Evolutionary conservation across 2,888 invertebrate genomes (phyloP), one percentile per base, ranked within the genome.

Genomic region (Carcina quercana): DNA sequence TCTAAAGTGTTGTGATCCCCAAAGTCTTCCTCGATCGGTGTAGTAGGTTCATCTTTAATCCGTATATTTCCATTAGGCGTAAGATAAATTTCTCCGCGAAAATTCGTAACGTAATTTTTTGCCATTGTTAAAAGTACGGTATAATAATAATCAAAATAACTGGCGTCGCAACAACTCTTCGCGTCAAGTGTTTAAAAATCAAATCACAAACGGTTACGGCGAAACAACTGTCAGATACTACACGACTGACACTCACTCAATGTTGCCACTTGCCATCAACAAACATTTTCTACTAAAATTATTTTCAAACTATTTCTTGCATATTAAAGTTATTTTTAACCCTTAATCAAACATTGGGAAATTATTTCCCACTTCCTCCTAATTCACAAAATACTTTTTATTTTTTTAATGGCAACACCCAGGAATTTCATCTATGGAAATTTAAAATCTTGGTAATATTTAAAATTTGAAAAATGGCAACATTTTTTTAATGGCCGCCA

Each of bases 1-100:
- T 75, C 72, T 22, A 72, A 52, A 30, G 55, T 47, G 47, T 70
- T 59, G 35, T 70, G 59, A 37, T 66, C 58, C 30, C 64, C 71
- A 35, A 75, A 76, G 38, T 73, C 68, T 42, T 78, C 70, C 39
- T 75, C 73, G 20, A 53, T 47, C 3, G 79, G 78, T 22, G 78
- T 66, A 13, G 50, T 31, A 28, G 73, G 76, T 53, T 82, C 80
- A 22, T 75, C 67, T 49, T 83, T 80, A 8, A 79, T 51, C 12
- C 38, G 39, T 11, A 62, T 34, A 34, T 63, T 67, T 5, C 44
- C 53, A 12, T 49, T 56, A 7, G 79, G 74, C 8, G 78, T 68
- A 39, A 45, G 61, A 46, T 53, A 61, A 32, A 50, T 49, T 50
- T 78, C 75, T 41, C 79, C 80, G 17, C 80, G 79, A 63, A 69